Conservation (phyloP, 1,140 invertebrate species). For the Gryon sp. region DNA sequence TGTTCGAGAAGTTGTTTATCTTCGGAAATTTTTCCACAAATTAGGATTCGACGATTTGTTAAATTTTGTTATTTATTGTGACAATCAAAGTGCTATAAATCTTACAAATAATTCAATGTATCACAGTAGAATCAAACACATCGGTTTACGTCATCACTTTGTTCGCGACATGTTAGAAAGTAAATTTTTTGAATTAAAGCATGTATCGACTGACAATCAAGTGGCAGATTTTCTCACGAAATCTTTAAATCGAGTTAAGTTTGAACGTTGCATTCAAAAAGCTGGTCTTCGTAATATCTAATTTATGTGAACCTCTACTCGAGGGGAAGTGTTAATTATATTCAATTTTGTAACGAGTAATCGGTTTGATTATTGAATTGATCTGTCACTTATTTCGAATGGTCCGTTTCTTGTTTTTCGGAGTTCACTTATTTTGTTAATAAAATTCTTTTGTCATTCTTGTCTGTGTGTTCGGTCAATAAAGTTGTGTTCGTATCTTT, state of each 20-base stretch:
- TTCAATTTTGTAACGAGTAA: too few species aligned
- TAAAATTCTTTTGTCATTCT: too few species aligned
- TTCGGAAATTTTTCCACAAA: conserved; percentile 38
- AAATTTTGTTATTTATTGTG: conserved; percentile 49
- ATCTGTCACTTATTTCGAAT: too few species aligned
- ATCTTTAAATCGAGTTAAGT: not conserved
- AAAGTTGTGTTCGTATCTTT: too few species aligned
- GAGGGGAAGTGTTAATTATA: too few species aligned
- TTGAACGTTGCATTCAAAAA: too few species aligned
- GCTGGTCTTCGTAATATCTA: too few species aligned
- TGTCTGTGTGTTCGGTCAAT: too few species aligned
- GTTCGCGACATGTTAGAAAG: conserved; percentile 55
- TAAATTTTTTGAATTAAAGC: not conserved
- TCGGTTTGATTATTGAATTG: too few species aligned
- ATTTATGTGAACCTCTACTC: too few species aligned
- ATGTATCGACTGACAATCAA: not conserved
- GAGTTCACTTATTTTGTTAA: too few species aligned
- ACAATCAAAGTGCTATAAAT: conserved; percentile 72
- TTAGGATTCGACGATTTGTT: conserved; percentile 6
- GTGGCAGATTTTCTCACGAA: not conserved
- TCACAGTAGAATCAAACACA: conserved; percentile 68
- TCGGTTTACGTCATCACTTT: conserved; percentile 63
- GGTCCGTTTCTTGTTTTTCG: too few species aligned
- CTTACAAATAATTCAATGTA: conserved; percentile 72
- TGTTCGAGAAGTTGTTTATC: conserved; percentile 35